Evolutionary conservation across 2,797 vertebrate species (phyloP).

Genomic region (Hoplostethus atlanticus): DNA sequence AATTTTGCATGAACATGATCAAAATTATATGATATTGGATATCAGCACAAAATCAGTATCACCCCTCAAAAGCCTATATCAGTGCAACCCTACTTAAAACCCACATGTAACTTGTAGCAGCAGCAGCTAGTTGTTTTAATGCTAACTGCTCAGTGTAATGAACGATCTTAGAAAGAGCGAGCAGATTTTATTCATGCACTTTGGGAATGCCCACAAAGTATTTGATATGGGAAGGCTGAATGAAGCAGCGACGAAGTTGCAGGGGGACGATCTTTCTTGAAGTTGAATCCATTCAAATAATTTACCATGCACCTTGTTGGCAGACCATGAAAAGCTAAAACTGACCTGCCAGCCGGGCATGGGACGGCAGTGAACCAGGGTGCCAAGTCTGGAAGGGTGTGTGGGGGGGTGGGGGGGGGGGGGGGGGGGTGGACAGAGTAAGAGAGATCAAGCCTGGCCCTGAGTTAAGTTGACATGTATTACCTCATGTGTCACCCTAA

Average conservation of each 20-base stretch:
- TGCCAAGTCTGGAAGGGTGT: conserved; percentile 42
- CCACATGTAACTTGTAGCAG: no score
- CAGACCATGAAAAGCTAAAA: conserved; percentile 37
- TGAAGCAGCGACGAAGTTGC: not conserved
- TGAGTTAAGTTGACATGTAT: conserved; percentile 73
- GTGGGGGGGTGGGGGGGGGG: conserved; percentile 14
- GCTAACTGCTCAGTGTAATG: no score
- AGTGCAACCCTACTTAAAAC: no score
- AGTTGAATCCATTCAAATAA: conserved; percentile 23
- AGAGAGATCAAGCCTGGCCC: conserved; percentile 70
- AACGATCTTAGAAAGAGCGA: no score
- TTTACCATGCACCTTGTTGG: not conserved
- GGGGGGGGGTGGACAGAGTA: conserved; percentile 25
- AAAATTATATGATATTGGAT: no score
- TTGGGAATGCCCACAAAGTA: no score
- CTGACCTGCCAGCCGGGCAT: conserved; percentile 23
- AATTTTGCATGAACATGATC: no score
- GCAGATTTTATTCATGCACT: no score
- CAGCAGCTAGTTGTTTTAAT: no score
- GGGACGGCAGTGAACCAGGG: conserved; percentile 17
- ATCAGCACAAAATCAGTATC: no score
- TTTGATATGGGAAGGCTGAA: no score
- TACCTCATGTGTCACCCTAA: conserved; percentile 74
- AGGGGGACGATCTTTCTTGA: not conserved
- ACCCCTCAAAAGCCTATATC: no score